Base-by-base conservation (phyloP, 2,797 vertebrate species). In the Erithacus rubecula region DNA sequence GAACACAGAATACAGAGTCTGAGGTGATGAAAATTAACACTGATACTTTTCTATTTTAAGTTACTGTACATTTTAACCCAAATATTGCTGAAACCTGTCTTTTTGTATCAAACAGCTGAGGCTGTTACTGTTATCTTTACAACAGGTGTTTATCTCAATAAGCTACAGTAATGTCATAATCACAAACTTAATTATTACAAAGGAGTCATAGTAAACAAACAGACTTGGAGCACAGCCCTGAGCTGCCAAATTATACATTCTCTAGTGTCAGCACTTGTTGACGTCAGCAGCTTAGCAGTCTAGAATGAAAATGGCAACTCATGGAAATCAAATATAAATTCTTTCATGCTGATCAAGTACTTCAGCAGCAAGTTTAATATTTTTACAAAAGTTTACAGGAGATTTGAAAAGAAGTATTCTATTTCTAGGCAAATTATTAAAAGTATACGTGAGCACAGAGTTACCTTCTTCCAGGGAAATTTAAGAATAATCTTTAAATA, bases 121-220 rank as follows among this genome's bases (percentile, higher is more conserved):
- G n/a, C 46, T 76, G 12, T 58, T 83, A 77, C 39, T 32, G 22
- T 47, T 71, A 44, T n/a, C 39, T 75, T 78, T 70, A 68, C 24
- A 19, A 32, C 0, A 84, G 18, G 29, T 34, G 11, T 27, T 95
- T 67, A 87, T 63, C 78, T 87, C 41, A 87, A 56, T 9, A 63
- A 89, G 51, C 20, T 83, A 77, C 71, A 75, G 37, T 69, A 67
- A 82, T 83, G 21, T 51, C 52, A 74, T 60, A 82, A 89, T 52
- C 24, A 16, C 27, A 89, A 72, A 69, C 17, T 82, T 92, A 49
- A 76, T 79, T 88, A 86, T 69, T 85, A 90, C 19, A 72, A 79
- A 84, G n/a, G 36, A 87, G 18, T 49, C 64, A 64, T 32, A 83
- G 89, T 89, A 94, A 96, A 96, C 89, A 91, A 89, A 79, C 21